A percentile compares a stretch with the other conserved stretches of the same genome.
phyloP scores from a whole-genome alignment of 2,113 vertebrate species.

The Crotalus viridis region DNA sequence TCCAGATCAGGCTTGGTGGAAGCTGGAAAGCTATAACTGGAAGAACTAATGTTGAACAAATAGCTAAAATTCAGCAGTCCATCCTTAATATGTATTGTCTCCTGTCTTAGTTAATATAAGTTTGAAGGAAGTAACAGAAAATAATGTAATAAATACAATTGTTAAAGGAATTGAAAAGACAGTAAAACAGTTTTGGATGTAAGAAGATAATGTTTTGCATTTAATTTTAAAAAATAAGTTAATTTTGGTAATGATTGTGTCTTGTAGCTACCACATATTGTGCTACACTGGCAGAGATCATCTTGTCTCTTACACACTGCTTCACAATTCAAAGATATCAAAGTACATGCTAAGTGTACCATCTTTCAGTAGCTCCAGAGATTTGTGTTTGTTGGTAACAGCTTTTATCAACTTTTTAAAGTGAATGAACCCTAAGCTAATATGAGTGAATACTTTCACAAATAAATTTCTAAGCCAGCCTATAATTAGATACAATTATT shows the following conservation, averaged over 20 bases:
- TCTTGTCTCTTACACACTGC: neutral
- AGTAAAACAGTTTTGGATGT: neutral
- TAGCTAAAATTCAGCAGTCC: neutral
- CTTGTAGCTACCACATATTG: neutral
- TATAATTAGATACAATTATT: neutral
- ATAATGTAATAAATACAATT: neutral
- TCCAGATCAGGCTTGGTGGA: neutral
- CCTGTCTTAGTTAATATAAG: neutral
- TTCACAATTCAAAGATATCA: neutral
- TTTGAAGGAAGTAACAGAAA: neutral
- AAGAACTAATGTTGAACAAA: constrained; percentile 1
- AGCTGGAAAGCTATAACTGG: neutral
- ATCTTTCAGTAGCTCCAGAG: neutral
- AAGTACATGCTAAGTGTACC: neutral
- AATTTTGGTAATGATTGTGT: neutral
- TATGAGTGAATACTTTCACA: neutral
- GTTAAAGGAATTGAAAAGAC: neutral
- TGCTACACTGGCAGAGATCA: neutral
- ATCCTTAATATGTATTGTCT: neutral
- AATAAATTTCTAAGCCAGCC: neutral
- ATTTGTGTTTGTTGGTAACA: neutral
- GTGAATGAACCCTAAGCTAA: neutral
- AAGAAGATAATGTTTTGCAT: neutral
- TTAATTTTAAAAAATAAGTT: neutral
- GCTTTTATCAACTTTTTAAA: neutral